Evolutionary conservation across 2,888 invertebrate genomes (phyloP), one percentile per base, ranked within the genome.

Genomic region (Epistrophe grossulariae): DNA sequence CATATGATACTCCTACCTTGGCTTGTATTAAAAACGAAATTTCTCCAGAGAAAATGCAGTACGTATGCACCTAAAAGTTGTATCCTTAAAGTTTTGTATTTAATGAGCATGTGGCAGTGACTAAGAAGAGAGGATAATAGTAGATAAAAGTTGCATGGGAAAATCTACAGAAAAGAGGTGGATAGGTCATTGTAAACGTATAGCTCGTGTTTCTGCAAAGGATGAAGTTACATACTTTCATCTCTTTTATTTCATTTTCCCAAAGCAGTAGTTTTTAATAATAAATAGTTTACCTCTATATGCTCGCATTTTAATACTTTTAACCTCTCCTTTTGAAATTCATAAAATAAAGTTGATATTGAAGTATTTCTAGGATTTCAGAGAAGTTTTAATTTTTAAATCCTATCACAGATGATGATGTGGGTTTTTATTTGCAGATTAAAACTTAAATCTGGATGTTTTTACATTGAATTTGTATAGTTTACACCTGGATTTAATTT

Each of bases 21-120:
- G 52, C 13, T 60, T 57, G 50, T 40, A 40, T 48, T 11, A 66
- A 57, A 68, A 73, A 55, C 28, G 31, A 73, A 82, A 68, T 35
- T 60, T 35, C 72, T 40, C 19, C 17, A 31, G 64, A 15, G 31
- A 43, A 62, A 68, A 70, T 50, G 40, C 66, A 84, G 52, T 11
- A 38, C 11, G 38, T 72, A 43, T 64, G 64, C 38, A 68, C n/a
- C 45, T 24, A 19, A 79, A 84, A 84, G 80, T 81, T 78, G 60
- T 70, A 85, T 81, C 85, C 85, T 85, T 78, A 11, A 50, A 78
- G 35, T 35, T 78, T 85, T 57, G 50, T 40, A 62, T 71, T 57
- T 70, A 81, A 78, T 78, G 73, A 78, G 66, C 52, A 62, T 59
- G 77, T 72, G 40, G 55, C 57, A 64, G 40, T 40, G 60, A 48